phyloP scores from a whole-genome alignment of 2,113 vertebrate species.

The Deroptyus accipitrinus region DNA sequence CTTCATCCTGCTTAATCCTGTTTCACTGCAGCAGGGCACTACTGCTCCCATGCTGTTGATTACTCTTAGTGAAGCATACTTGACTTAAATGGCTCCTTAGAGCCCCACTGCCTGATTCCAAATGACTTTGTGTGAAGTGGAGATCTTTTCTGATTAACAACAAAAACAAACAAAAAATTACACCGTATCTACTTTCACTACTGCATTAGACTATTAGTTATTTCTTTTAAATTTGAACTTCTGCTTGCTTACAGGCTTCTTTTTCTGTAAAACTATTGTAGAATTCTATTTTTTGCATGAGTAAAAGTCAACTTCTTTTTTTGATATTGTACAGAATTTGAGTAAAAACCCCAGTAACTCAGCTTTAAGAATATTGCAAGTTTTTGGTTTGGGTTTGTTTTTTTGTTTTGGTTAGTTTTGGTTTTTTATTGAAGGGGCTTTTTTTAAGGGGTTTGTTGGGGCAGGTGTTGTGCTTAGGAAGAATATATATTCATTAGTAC shows the following conservation, averaged over 20 bases:
- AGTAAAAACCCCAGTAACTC: neutral
- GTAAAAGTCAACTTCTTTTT: neutral
- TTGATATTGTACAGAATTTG: neutral
- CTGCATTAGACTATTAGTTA: neutral
- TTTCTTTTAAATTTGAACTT: neutral
- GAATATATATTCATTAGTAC: neutral
- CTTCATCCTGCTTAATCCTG: neutral
- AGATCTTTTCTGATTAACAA: neutral
- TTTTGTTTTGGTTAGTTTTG: neutral
- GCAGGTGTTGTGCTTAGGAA: neutral
- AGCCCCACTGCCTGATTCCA: neutral
- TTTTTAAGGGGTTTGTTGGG: neutral
- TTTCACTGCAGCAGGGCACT: neutral
- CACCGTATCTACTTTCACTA: neutral
- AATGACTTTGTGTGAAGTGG: neutral
- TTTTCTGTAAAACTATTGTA: neutral
- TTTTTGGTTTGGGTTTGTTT: fast-evolving
- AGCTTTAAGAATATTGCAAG: neutral
- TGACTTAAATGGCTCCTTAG: neutral
- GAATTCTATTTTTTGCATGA: neutral
- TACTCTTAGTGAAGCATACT: neutral
- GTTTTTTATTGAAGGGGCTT: neutral
- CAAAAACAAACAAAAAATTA: neutral
- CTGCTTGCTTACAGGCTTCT: neutral
- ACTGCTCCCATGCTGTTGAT: neutral